phyloP scores from a whole-genome alignment of 2,797 vertebrate species.

The Coccyzus lansbergi region DNA sequence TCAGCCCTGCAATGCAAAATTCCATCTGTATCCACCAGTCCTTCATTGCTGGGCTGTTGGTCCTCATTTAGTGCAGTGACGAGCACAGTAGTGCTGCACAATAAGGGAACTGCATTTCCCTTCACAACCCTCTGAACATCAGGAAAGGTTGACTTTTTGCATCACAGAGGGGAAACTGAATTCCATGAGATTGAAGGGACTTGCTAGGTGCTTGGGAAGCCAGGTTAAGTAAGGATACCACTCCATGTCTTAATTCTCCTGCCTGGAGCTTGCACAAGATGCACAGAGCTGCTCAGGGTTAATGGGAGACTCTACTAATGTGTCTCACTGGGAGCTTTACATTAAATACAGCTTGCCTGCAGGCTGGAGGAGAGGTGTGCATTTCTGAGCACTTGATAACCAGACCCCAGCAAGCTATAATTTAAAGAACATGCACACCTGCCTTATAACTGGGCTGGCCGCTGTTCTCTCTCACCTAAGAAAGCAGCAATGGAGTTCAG shows the following conservation, averaged over 20 bases:
- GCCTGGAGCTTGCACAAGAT: background rate
- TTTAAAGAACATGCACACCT: background rate
- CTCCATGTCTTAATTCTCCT: background rate
- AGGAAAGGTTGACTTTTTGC: background rate
- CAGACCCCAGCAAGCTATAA: background rate
- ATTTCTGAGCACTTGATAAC: background rate
- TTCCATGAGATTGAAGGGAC: background rate
- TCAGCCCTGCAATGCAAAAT: background rate
- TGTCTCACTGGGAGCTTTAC: background rate
- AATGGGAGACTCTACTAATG: background rate
- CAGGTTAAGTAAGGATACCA: background rate
- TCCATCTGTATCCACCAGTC: background rate
- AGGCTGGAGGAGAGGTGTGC: background rate
- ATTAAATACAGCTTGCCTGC: background rate
- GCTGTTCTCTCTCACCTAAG: background rate
- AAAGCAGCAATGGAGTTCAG: background rate
- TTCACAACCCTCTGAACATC: accelerated
- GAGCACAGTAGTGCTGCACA: background rate
- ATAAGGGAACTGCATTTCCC: background rate
- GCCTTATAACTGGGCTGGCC: background rate
- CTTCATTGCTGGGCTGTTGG: background rate
- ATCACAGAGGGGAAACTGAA: background rate
- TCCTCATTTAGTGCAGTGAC: background rate
- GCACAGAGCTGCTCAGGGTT: background rate
- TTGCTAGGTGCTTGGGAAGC: background rate